Conservation (phyloP, 2,113 vertebrate genomes). For the Actenoides lindsayi region DNA sequence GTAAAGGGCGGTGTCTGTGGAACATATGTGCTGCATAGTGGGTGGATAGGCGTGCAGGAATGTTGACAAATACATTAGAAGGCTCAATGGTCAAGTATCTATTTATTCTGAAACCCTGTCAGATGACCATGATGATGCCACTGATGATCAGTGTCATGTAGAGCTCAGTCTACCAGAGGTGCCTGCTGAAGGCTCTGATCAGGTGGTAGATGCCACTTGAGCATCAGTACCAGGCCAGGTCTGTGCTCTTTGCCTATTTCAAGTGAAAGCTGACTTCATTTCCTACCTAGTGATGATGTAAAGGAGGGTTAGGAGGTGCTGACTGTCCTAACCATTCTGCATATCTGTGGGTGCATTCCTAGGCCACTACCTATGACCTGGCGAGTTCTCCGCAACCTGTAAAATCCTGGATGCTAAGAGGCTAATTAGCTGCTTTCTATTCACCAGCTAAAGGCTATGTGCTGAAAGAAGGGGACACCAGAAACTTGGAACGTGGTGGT, state of each 20-base stretch:
- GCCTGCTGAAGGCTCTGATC: neutral
- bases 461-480: neutral
- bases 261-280: neutral
- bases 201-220: neutral
- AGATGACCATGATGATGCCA: neutral
- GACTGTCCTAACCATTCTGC: neutral
- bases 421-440: neutral
- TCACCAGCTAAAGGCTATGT: neutral
- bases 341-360: neutral
- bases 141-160: neutral
- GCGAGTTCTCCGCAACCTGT: neutral
- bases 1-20: neutral
- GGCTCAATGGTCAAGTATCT: neutral
- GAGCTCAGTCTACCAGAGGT: neutral
- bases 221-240: neutral
- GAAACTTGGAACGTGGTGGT: neutral
- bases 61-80: neutral
- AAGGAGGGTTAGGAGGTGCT: neutral
- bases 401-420: neutral
- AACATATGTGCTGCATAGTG: accelerated
- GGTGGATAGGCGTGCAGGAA: neutral
- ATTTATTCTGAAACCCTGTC: neutral
- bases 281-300: neutral
- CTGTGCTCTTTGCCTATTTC: neutral
- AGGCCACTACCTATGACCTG: neutral